Conservation (phyloP, 2,888 invertebrate genomes). For the Allolobophora icterica region DNA sequence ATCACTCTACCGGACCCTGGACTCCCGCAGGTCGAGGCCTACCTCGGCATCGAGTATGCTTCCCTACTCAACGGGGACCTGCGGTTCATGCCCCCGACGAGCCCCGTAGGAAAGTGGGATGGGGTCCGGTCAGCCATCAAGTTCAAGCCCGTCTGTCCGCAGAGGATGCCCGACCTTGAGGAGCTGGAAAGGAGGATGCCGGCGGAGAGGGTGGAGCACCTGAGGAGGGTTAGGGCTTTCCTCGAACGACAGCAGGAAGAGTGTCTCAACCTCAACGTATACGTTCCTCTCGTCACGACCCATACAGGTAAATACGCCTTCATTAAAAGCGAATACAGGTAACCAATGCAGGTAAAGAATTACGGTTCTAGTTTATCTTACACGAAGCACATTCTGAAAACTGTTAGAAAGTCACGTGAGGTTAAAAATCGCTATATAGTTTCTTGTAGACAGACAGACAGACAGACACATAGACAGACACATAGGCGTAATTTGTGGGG, state of each 20-base stretch:
- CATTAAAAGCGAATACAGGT: too few relatives aligned
- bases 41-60: slow-evolving; percentile 89
- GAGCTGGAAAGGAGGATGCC: slow-evolving; percentile 65
- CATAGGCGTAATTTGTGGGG: too few relatives aligned
- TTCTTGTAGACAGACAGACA: too few relatives aligned
- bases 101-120: slow-evolving; percentile 80
- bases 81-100: slow-evolving; percentile 94
- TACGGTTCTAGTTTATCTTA: too few relatives aligned
- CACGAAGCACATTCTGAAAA: too few relatives aligned
- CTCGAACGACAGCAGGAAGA: slow-evolving; percentile 93
- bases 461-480: too few relatives aligned
- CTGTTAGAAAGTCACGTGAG: too few relatives aligned
- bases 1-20: slow-evolving; percentile 48
- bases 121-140: slow-evolving; percentile 50
- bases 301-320: background rate
- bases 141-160: slow-evolving; percentile 87
- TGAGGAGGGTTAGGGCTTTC: slow-evolving; percentile 66
- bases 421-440: too few relatives aligned
- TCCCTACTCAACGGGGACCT: slow-evolving; percentile 86
- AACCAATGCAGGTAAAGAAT: too few relatives aligned
- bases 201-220: background rate
- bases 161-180: slow-evolving; percentile 79
- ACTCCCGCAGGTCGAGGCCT: slow-evolving; percentile 78
- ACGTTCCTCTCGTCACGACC: slow-evolving; percentile 72
- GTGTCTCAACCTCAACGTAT: slow-evolving; percentile 94